Base-by-base conservation (phyloP, 2,797 vertebrate genomes). In the Leptoclinus maculatus region DNA sequence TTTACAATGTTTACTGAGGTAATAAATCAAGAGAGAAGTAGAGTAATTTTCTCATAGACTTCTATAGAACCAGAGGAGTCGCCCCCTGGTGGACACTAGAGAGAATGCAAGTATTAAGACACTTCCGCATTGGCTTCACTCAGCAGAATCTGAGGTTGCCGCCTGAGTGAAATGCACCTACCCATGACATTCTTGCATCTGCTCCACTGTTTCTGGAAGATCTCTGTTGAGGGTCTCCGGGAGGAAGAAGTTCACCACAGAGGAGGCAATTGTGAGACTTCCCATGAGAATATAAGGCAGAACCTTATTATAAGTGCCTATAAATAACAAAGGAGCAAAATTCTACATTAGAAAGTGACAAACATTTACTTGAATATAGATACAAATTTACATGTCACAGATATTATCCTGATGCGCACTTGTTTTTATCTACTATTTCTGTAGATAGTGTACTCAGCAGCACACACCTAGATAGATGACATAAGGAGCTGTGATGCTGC, bases 261-360 rank as follows among this genome's bases (percentile, higher is more conserved):
- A 96, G 66, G 96, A 95, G 1, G 95, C 88, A 43, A 98, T 93
- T 5, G 97, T 98, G 71, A 98, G 93, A 74, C 96, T 97, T 49
- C 98, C 98, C 96, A 99, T 98, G 69, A 99, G 92, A 71, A 98
- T 95, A 85, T 98, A 99, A 69, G 98, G 98, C 62, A 99, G 91
- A 91, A 93, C 95, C 77, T 95, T 95, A 74, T 97, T 95, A n/a
- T 96, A 97, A 38, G 94, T 94, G 71, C 97, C 98, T 99, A 62
- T 7, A 8, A 88, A 65, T 32, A 79, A 62, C 17, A 85, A 65
- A 69, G 1, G 14, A 67, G 19, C 4, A 63, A 38, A 54, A 49
- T 13, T 56, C 1, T 7, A 32, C 19, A 21, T 56, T 21, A 63
- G 3, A 63, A 66, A 51, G 51, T 12, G 0, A 32, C 2, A 32